Conservation (phyloP, 2,888 invertebrate species). For the Rhingia rostrata region DNA sequence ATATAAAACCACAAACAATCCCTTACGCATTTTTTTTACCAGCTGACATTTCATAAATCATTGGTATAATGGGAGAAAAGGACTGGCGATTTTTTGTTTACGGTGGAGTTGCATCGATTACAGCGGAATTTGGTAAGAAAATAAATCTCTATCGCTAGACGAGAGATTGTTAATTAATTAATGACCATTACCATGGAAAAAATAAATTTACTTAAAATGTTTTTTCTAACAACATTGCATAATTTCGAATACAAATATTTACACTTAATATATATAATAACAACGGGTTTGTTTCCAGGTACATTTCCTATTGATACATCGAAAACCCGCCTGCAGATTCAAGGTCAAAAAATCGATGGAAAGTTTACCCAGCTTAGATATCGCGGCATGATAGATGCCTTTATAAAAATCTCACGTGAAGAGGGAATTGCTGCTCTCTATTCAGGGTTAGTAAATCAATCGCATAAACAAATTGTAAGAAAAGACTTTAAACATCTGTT, state of each 20-base stretch:
- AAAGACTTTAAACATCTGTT: constrained; percentile 5
- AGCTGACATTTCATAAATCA: constrained; percentile 32
- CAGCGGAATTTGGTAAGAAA: constrained; percentile 94
- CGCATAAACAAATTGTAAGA: background rate
- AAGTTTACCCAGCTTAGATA: constrained; percentile 90
- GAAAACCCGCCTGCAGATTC: constrained; percentile 96
- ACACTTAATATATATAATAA: background rate
- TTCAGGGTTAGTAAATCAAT: constrained; percentile 87
- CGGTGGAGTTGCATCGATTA: constrained; percentile 96
- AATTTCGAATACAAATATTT: constrained; percentile 17
- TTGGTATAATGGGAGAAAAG: constrained; percentile 83
- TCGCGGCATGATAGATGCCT: constrained; percentile 95
- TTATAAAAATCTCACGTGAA: constrained; percentile 91
- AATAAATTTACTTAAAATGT: no score
- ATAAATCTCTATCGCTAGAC: background rate
- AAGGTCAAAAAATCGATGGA: constrained; percentile 93
- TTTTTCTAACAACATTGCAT: constrained; percentile 46
- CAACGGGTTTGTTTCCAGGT: constrained; percentile 84
- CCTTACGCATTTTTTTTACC: constrained; percentile 3
- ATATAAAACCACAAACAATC: constrained; percentile 12
- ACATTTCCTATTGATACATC: constrained; percentile 98
- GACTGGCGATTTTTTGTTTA: constrained; percentile 97
- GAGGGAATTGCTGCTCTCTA: constrained; percentile 94
- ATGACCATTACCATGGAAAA: no score
- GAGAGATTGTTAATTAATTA: background rate